A percentile compares a stretch with the other conserved stretches of the same genome.
These are phyloP conservation scores for Centroberyx gerrardi DNA, from an alignment of 2,797 vertebrate species.

Conservation along the genomic window DNA sequence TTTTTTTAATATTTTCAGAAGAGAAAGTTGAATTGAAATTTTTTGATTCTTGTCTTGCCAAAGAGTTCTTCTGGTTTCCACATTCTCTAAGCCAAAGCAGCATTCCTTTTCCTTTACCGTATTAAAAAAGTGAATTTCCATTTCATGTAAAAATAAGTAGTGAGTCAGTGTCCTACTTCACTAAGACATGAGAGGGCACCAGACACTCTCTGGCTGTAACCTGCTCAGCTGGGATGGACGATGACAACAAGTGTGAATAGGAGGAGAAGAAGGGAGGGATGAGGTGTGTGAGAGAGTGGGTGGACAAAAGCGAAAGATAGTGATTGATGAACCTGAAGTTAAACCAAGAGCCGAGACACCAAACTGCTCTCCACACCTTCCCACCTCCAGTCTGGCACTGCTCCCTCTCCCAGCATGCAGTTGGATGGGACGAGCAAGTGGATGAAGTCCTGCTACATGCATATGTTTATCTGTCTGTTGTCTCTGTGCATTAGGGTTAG, in stretches of 20 bases:
- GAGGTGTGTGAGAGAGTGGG: constrained; percentile 33
- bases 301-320: constrained; percentile 56
- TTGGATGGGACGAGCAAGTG: not conserved
- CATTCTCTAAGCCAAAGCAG: not conserved
- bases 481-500: not conserved
- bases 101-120: not conserved
- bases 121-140: not conserved
- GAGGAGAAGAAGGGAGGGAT: not conserved
- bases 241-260: constrained; percentile 17
- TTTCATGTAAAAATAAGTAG: not conserved
- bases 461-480: not conserved
- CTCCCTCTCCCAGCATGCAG: not conserved
- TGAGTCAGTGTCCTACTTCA: constrained; percentile 38
- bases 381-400: constrained; percentile 31
- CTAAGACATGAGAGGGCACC: constrained; percentile 66
- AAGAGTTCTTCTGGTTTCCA: too few relatives aligned
- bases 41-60: too few relatives aligned
- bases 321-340: constrained; percentile 62
- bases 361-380: constrained; percentile 21
- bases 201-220: constrained; percentile 43
- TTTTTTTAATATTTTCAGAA: too few relatives aligned
- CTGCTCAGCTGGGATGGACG: constrained; percentile 26
- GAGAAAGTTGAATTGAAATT: too few relatives aligned
- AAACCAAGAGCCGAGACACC: constrained; percentile 35
- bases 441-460: not conserved